These are phyloP conservation scores for Gasterosteus aculeatus DNA, from an alignment of 2,113 vertebrate species.

Conservation along the genomic window DNA sequence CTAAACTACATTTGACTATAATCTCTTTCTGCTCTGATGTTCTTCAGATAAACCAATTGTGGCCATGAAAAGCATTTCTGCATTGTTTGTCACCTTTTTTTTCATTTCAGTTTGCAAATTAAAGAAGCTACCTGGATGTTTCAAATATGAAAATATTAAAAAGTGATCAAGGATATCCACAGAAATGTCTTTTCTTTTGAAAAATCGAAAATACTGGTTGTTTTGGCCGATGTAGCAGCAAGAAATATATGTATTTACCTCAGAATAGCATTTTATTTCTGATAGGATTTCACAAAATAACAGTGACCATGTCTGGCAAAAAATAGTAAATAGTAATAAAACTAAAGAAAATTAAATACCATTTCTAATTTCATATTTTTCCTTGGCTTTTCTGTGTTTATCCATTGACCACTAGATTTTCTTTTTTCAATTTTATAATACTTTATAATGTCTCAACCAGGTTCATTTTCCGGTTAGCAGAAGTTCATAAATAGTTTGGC, in stretches of 20 bases:
- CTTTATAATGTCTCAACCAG: conserved; percentile 23
- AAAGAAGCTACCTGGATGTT: background rate
- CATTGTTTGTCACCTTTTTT: background rate
- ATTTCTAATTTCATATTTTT: background rate
- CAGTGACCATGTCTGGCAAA: background rate
- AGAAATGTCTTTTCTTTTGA: background rate
- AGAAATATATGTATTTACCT: background rate
- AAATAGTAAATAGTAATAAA: background rate
- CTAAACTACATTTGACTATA: conserved; percentile 22
- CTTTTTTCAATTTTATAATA: background rate
- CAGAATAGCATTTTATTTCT: background rate
- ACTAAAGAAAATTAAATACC: background rate
- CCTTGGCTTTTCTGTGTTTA: background rate
- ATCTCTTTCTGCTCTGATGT: conserved; percentile 2
- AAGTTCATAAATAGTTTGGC: background rate
- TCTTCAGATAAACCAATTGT: background rate
- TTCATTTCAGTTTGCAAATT: conserved; percentile 8
- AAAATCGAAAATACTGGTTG: background rate
- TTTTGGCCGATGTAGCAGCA: background rate
- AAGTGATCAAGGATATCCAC: background rate
- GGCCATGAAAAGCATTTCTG: background rate
- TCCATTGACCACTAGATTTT: background rate
- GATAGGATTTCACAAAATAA: background rate
- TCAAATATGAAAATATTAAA: conserved; percentile 26
- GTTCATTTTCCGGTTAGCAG: too few relatives aligned